A percentile compares a stretch with the other conserved stretches of the same genome.
Evolutionary conservation across 1,140 invertebrate species (phyloP).

Genomic region (Drosophila biarmipes): DNA sequence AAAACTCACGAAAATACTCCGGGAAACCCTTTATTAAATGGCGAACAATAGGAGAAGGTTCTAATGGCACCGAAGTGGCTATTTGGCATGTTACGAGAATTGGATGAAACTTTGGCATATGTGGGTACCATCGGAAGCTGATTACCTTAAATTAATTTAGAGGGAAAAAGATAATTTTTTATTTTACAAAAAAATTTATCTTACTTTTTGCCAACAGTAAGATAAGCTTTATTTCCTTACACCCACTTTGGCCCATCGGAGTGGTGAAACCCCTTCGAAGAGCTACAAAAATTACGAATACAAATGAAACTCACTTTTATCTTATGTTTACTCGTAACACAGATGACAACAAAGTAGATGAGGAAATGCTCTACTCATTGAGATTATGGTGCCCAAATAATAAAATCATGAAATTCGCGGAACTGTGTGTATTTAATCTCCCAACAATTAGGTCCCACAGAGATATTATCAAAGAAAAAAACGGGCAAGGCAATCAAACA

Average conservation of each 20-base stretch:
- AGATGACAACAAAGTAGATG: slow-evolving; percentile 16
- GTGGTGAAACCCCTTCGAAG: background rate
- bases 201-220: no score
- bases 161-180: no score
- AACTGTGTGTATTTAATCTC: slow-evolving; percentile 13
- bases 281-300: background rate
- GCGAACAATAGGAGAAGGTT: no score
- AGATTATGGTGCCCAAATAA: slow-evolving; percentile 14
- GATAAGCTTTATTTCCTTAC: background rate
- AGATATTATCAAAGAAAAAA: slow-evolving; percentile 18
- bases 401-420: slow-evolving; percentile 29
- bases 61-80: no score
- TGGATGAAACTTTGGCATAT: no score
- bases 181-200: no score
- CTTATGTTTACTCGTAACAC: background rate
- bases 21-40: no score
- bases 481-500: slow-evolving; percentile 19
- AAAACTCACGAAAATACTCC: no score
- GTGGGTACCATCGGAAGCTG: no score
- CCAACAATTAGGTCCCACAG: background rate
- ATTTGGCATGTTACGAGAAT: no score
- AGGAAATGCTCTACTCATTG: slow-evolving; percentile 19
- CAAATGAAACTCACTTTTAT: slow-evolving; percentile 7
- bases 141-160: no score
- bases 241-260: background rate